Evolutionary conservation across 2,888 invertebrate genomes (phyloP).

Genomic region (Ectobius pallidus): DNA sequence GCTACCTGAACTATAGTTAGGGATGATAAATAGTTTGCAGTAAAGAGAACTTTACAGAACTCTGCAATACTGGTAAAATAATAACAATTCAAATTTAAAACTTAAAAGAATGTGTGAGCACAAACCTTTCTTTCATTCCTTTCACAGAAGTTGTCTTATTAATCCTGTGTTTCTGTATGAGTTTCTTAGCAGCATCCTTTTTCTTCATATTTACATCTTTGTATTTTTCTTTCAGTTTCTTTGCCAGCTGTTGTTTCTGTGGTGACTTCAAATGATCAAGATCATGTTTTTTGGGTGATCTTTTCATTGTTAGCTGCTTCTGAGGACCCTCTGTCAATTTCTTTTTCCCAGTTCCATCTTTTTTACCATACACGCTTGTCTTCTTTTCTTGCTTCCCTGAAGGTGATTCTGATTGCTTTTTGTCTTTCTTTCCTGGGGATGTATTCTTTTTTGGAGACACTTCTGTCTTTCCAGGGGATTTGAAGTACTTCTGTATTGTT

Average conservation of each 20-base stretch:
- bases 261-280: constrained; percentile 26
- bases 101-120: too few species aligned
- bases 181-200: constrained; percentile 31
- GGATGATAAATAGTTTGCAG: too few species aligned
- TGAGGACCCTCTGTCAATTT: constrained; percentile 19
- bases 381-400: constrained; percentile 9
- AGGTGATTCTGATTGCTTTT: background rate
- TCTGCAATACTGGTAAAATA: too few species aligned
- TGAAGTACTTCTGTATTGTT: constrained; percentile 41
- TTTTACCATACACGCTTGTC: constrained; percentile 26
- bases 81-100: too few species aligned
- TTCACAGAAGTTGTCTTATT: constrained; percentile 39
- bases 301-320: constrained; percentile 12
- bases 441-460: constrained; percentile 8
- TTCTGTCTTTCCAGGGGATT: constrained; percentile 25
- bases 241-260: constrained; percentile 37
- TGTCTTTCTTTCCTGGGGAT: background rate
- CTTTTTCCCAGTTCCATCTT: constrained; percentile 16
- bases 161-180: constrained; percentile 51
- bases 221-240: constrained; percentile 41
- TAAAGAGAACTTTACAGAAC: too few species aligned
- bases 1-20: too few species aligned
- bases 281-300: constrained; percentile 22
- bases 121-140: constrained; percentile 7
- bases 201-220: constrained; percentile 12